Evolutionary conservation across 2,797 vertebrate species (phyloP).

Genomic region (Chelmon rostratus): DNA sequence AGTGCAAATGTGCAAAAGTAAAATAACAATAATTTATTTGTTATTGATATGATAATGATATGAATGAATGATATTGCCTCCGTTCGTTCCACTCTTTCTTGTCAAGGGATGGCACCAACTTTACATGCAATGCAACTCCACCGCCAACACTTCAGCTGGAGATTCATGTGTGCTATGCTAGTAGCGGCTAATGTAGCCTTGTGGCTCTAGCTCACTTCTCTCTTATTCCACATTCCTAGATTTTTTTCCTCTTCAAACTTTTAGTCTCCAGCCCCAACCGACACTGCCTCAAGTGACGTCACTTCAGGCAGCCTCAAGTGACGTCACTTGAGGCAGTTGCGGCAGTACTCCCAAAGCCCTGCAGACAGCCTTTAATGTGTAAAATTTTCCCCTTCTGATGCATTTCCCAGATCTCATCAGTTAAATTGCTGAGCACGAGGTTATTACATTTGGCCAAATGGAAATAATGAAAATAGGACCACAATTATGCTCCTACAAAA

Average conservation of each 20-base stretch:
- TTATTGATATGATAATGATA: no score
- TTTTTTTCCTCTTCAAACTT: neutral
- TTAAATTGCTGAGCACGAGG: neutral
- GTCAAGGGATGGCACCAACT: neutral
- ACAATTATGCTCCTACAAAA: slow-evolving; percentile 2
- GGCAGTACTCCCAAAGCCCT: neutral
- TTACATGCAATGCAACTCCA: neutral
- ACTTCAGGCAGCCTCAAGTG: neutral
- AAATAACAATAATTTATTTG: neutral
- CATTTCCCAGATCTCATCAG: neutral
- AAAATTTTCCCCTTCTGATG: neutral
- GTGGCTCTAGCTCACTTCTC: neutral
- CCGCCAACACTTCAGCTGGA: neutral
- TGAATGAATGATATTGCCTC: neutral
- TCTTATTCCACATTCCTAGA: neutral
- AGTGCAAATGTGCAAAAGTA: no score
- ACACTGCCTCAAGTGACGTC: neutral
- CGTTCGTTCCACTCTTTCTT: neutral
- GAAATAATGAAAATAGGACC: neutral
- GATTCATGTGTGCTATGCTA: neutral
- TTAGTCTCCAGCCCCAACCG: neutral
- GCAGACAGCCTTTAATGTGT: neutral
- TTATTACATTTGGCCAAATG: neutral
- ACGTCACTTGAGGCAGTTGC: neutral
- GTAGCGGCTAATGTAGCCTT: neutral